Evolutionary conservation across 2,113 vertebrate genomes (phyloP).

Genomic region (Phalacrocorax pelagicus): DNA sequence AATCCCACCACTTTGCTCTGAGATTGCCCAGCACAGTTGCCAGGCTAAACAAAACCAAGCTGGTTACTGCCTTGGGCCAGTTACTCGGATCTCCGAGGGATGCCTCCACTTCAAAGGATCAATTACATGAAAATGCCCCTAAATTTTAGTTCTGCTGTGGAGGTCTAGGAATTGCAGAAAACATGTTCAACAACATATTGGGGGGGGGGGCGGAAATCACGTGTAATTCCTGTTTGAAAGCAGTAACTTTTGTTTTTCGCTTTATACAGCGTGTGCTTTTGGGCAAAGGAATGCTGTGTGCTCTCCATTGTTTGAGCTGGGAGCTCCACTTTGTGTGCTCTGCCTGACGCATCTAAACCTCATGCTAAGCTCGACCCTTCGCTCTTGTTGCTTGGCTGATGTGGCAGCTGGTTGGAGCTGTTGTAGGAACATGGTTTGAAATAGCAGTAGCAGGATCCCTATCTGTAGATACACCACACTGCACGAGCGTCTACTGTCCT

Average conservation of each 20-base stretch:
- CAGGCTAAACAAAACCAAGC: not conserved
- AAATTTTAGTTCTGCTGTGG: not conserved
- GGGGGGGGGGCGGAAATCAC: not conserved
- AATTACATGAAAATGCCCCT: not conserved
- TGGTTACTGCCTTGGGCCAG: not conserved
- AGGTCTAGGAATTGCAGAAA: not conserved
- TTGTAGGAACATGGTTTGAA: not conserved
- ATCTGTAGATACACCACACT: not conserved
- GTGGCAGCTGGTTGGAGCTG: not conserved
- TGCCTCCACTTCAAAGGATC: not conserved
- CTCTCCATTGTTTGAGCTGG: not conserved
- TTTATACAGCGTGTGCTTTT: not conserved
- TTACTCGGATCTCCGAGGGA: not conserved
- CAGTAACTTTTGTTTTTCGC: not conserved
- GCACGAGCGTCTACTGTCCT: not conserved
- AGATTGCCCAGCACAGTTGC: not conserved
- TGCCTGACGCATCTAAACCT: not conserved
- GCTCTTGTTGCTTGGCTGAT: not conserved
- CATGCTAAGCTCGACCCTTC: not conserved
- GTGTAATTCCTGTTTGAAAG: not conserved
- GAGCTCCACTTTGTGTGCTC: not conserved
- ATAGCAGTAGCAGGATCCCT: not conserved
- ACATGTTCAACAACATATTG: not conserved
- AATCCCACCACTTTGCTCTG: not conserved
- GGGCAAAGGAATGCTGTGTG: not conserved